Conservation (phyloP, 1,140 invertebrate species). For the Lineus longissimus region DNA sequence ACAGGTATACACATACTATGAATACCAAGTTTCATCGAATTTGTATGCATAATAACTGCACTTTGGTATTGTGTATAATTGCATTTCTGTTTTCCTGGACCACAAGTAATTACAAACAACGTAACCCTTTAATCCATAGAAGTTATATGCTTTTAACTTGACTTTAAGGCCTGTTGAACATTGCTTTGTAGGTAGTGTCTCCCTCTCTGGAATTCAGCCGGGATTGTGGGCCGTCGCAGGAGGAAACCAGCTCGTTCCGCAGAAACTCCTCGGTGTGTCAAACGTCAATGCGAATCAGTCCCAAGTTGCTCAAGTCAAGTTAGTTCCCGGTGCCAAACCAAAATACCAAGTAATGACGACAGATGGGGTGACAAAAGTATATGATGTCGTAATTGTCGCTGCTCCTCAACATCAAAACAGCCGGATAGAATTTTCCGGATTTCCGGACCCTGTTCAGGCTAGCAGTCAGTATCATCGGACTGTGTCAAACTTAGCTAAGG, state of each 20-base stretch:
- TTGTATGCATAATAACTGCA: no score
- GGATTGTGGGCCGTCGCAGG: slow-evolving; percentile 63
- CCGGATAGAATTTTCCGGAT: slow-evolving; percentile 53
- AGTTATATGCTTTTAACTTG: no score
- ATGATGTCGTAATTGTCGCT: slow-evolving; percentile 64
- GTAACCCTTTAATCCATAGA: no score
- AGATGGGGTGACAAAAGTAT: slow-evolving; percentile 35
- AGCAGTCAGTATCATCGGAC: slow-evolving; percentile 58
- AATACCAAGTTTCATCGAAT: no score
- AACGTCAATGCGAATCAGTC: slow-evolving; percentile 51
- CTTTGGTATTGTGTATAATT: no score
- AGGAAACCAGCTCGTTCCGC: slow-evolving; percentile 62
- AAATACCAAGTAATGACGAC: slow-evolving; percentile 10
- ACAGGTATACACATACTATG: no score
- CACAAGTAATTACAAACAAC: no score
- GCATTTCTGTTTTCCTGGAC: no score
- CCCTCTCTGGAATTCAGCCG: slow-evolving; percentile 58
- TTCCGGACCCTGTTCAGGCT: slow-evolving; percentile 36
- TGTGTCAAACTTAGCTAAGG: slow-evolving; percentile 61
- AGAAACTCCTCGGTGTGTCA: slow-evolving; percentile 52
- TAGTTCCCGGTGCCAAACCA: slow-evolving; percentile 26
- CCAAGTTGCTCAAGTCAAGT: slow-evolving; percentile 40
- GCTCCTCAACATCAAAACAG: slow-evolving; percentile 56
- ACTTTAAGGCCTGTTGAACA: no score
- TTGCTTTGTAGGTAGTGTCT: slow-evolving; percentile 50